Base-by-base conservation (phyloP, 2,113 vertebrate species). In the Parotia lawesii region DNA sequence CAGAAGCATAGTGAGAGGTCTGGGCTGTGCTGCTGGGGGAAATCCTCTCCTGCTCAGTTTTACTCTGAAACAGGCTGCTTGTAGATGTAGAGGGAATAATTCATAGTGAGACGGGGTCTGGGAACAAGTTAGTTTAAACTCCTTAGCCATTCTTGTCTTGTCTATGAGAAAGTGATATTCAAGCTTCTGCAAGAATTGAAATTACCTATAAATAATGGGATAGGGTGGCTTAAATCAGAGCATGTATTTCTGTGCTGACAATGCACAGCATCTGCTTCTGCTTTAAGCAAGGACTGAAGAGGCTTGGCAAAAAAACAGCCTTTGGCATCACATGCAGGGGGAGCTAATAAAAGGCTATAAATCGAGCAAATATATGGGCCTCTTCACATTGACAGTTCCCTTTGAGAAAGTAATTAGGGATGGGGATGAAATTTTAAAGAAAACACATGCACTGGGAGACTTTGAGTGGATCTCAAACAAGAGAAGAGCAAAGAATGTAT, bases 341-440 rank as follows among this genome's bases (percentile, higher is more conserved):
- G 90, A 95, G 75, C 94, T 89, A 93, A 93, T 95, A 93, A 94
- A 96, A 94, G 69, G 65, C 94, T 83, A 87, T 95, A 95, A 97
- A 95, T 96, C 0, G 23, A 95, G 72, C 44, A 92, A 88, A 93
- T 95, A 57, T 74, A 91, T 81, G 82, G 85, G 93, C 91, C 96
- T 93, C 85, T 93, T 88, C 82, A 84, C 56, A 24, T 64, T 95
- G 93, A 94, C 93, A 48, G 92, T 96, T 95, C 75, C 76, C 90
- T 91, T 96, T 91, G 75, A 93, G 93, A 93, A 96, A 84, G 74
- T 64, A 71, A 84, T 85, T 95, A 77, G 54, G 40, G 58, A 67
- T 94, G 65, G 77, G 87, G 85, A 61, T 72, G 78, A 95, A 87
- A 77, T 93, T 93, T 90, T 91, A 88, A 93, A 93, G 85, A 86